phyloP scores from a whole-genome alignment of 1,140 invertebrate species.

The Orius insidiosus region DNA sequence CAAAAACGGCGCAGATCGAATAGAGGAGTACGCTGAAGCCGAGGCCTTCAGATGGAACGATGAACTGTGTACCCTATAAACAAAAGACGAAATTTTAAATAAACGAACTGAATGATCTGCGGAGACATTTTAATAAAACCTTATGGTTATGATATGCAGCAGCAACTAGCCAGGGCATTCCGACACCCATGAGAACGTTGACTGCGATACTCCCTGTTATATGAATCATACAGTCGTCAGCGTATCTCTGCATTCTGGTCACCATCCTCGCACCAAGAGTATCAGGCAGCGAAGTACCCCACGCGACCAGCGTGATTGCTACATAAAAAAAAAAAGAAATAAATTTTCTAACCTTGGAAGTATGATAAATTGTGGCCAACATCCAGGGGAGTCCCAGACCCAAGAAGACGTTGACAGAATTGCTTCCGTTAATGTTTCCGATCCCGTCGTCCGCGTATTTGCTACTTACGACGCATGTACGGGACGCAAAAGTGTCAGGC shows the following conservation, averaged over 20 bases:
- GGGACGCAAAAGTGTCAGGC: slow-evolving; percentile 50
- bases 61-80: slow-evolving; percentile 33
- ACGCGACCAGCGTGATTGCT: slow-evolving; percentile 50
- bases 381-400: slow-evolving; percentile 46
- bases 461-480: slow-evolving; percentile 44
- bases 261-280: slow-evolving; percentile 50
- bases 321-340: slow-evolving; percentile 21
- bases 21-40: slow-evolving; percentile 40
- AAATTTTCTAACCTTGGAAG: slow-evolving; percentile 13
- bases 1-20: slow-evolving; percentile 30
- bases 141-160: slow-evolving; percentile 33
- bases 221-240: slow-evolving; percentile 54
- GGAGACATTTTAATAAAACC: slow-evolving; percentile 27
- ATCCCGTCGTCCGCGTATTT: slow-evolving; percentile 52
- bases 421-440: slow-evolving; percentile 57
- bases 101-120: too few relatives aligned
- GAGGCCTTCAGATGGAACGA: slow-evolving; percentile 32
- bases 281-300: slow-evolving; percentile 54
- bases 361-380: slow-evolving; percentile 37
- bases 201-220: slow-evolving; percentile 59
- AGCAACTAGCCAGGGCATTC: slow-evolving; percentile 45
- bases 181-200: slow-evolving; percentile 47
- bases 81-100: slow-evolving; percentile 4
- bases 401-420: slow-evolving; percentile 53
- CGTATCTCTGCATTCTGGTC: slow-evolving; percentile 46